Evolutionary conservation across 2,888 invertebrate genomes (phyloP).

Genomic region (Anthophora plumipes): DNA sequence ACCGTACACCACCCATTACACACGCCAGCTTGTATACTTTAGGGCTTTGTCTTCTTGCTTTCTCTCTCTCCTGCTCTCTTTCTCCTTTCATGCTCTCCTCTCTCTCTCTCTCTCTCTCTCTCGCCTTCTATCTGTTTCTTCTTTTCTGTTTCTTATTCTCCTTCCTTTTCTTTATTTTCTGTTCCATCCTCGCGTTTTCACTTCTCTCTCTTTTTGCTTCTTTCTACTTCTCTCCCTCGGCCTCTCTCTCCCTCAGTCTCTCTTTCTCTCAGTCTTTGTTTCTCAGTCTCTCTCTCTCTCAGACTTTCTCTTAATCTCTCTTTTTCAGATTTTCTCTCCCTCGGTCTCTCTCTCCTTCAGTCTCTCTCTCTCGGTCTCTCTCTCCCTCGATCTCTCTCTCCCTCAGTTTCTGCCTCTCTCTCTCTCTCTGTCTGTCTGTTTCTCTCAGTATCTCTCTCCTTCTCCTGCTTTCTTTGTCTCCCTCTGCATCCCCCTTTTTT

Average conservation of each 20-base stretch:
- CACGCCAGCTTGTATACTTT: conserved; percentile 33
- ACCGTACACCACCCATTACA: conserved; percentile 63
- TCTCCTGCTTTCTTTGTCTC: conserved; percentile 16
- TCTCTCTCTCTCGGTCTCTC: conserved; percentile 8
- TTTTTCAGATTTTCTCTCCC: conserved; percentile 20
- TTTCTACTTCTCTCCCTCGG: conserved; percentile 18
- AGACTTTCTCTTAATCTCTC: no score
- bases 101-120: conserved; percentile 10
- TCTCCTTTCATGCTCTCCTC: conserved; percentile 35
- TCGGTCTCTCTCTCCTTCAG: no score
- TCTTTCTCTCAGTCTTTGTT: background rate
- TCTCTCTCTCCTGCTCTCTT: conserved; percentile 5
- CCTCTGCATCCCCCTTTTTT: conserved; percentile 38
- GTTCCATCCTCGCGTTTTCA: conserved; percentile 29
- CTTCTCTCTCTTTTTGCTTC: no score
- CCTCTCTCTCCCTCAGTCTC: conserved; percentile 13
- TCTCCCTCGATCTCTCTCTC: conserved; percentile 14
- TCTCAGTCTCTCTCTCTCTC: conserved; percentile 19
- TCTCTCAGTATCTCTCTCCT: conserved; percentile 10
- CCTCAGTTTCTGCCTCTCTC: background rate
- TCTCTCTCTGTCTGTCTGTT: no score
- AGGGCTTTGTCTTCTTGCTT: conserved; percentile 13
- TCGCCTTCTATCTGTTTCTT: no score
- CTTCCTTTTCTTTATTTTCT: background rate
- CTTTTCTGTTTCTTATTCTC: conserved; percentile 13